Base-by-base conservation (phyloP, 2,113 vertebrate species). In the Ophiodon elongatus region DNA sequence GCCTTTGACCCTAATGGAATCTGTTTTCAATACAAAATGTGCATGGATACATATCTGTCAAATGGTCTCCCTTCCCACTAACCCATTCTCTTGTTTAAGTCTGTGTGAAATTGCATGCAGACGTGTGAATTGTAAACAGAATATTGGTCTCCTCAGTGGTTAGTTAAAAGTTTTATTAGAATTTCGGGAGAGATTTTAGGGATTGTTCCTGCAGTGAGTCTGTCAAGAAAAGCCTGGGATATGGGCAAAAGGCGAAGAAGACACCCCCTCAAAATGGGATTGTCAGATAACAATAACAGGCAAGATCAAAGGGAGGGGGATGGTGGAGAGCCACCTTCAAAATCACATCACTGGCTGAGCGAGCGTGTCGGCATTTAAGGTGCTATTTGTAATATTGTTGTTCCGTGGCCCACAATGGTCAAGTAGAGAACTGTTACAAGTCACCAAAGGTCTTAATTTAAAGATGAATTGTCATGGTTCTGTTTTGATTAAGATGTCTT, bases 11-110 rank as follows among this genome's bases (percentile, higher is more conserved):
- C 84, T 90, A 93, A 89, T 89, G 87, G 90, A 93, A 93, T 94
- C 87, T 93, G 89, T 92, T 93, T 90, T 91, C 85, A 89, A 83
- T 90, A 90, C 84, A 89, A 92, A 89, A 90, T 90, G 80, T 85
- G 76, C 52, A 78, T 64, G 72, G 83, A 88, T 86, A 90, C 84
- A 87, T 78, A 91, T 83, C 85, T 93, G 86, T 88, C 67, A 74
- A 39, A 89, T 69, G 71, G 67, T 65, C 74, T 69, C 73, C 56
- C 73, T 81, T 67, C 87, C 68, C 60, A 57, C 82, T 63, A 82
- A 76, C 84, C 62, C 80, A 81, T 86, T 89, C 83, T 88, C 89
- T 93, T 92, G 86, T 90, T 91, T 90, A 91, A 91, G 88, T 85
- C 89, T 27, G 86, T 92, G 84, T 90, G 88, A 86, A 89, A 91